A percentile compares a stretch with the other conserved stretches of the same genome.
phyloP scores from a whole-genome alignment of 2,113 vertebrate genomes.

The Pteropus alecto region DNA sequence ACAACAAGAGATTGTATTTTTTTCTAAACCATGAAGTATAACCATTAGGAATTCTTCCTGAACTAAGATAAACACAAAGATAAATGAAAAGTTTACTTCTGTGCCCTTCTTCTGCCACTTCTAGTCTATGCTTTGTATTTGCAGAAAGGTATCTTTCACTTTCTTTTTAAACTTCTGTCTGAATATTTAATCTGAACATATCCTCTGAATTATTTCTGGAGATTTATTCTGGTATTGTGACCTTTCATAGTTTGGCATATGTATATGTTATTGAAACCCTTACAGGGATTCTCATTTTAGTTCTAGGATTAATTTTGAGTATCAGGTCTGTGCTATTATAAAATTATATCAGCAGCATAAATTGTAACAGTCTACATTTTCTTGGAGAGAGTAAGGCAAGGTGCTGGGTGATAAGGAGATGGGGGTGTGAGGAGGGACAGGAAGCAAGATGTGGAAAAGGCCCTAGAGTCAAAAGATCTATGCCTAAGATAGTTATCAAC shows the following conservation, averaged over 20 bases:
- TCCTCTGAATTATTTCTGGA: not conserved
- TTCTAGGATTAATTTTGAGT: not conserved
- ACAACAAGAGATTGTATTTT: constrained; percentile 11
- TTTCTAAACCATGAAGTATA: not conserved
- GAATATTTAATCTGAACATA: not conserved
- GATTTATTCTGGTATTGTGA: not conserved
- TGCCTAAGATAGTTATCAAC: not conserved
- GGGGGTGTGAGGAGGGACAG: not conserved
- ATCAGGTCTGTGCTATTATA: not conserved
- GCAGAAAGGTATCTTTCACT: not conserved
- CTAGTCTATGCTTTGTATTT: not conserved
- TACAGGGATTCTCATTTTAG: not conserved
- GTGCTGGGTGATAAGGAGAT: not conserved
- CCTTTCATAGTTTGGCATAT: not conserved
- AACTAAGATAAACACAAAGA: not conserved
- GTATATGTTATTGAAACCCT: not conserved
- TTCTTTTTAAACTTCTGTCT: not conserved
- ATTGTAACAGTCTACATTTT: not conserved
- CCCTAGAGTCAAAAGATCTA: not conserved
- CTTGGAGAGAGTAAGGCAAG: not conserved
- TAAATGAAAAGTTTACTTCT: not conserved
- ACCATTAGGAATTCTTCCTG: not conserved
- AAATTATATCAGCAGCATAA: constrained; percentile 11
- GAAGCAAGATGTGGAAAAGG: not conserved
- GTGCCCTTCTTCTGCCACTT: not conserved